Conservation (phyloP, 2,888 invertebrate species). For the Chironomus tentans region DNA sequence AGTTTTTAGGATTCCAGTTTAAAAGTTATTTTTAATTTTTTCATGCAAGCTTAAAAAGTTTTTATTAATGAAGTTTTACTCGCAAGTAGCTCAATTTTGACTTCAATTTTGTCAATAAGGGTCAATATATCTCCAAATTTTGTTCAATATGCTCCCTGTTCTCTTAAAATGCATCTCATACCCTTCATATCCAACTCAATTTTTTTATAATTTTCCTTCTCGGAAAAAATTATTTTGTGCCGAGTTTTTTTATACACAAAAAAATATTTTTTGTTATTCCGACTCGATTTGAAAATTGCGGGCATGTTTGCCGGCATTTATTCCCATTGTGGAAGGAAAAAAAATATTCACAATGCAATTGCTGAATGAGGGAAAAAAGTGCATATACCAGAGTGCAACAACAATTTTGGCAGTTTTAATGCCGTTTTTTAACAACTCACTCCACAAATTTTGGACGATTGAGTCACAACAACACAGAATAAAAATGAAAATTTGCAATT, state of each 20-base stretch:
- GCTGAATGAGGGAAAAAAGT: too few species aligned
- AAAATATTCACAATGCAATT: not conserved
- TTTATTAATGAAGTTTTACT: too few species aligned
- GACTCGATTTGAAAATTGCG: not conserved
- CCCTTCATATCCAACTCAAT: not conserved
- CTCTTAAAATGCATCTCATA: too few species aligned
- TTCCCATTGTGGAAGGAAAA: slow-evolving; percentile 2
- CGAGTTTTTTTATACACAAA: not conserved
- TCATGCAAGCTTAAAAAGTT: too few species aligned
- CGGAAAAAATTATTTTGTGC: too few species aligned
- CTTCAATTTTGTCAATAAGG: too few species aligned
- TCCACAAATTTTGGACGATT: not conserved
- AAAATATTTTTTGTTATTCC: slow-evolving; percentile 1
- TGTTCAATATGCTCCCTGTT: too few species aligned
- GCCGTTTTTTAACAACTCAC: not conserved
- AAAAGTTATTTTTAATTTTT: too few species aligned
- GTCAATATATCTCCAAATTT: too few species aligned
- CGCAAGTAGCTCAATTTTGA: too few species aligned
- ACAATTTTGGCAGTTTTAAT: slow-evolving; percentile 11
- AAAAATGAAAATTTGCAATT: not conserved
- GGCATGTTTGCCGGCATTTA: slow-evolving; percentile 14
- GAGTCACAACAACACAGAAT: not conserved
- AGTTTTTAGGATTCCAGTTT: too few species aligned
- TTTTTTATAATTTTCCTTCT: not conserved
- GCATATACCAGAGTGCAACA: not conserved